Evolutionary conservation across 64 coral and sea anemone genomes (phyloP), one percentile per base, ranked within the genome.

Genomic region (Dendrophyllia cribrosa): DNA sequence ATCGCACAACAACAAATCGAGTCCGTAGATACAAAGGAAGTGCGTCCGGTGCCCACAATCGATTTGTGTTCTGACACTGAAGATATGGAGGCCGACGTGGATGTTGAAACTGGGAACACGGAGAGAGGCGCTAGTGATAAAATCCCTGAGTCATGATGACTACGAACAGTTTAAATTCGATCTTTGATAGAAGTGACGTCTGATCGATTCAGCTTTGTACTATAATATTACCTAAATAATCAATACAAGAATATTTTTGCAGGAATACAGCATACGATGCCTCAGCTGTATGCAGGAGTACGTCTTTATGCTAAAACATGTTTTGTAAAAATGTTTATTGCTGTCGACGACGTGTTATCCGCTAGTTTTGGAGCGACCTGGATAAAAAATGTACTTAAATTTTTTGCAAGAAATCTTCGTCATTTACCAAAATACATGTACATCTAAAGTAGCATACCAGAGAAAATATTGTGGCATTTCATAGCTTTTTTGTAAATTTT

Each of bases 11-110:
- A 23, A 67, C 44, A 51, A 7, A 60, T 17, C 58, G 16, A 46
- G 45, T 43, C 61, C 2, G 62, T 50, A 12, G 46, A 7, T 7
- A 56, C 53, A 56, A 6, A 56, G 53, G 53, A 7, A 44, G 43
- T 48, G 24, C 61, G 59, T 16, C 13, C 15, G n/a, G 80, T 83
- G 16, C 66, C 59, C 3, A 83, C 62, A 22, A 83, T 83, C 80
- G 80, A 83, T 83, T 66, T 83, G 62, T 83, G 80, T 22, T 83
- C 80, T 9, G 80, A 83, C 16, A 50, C 45, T 15, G 80, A 67
- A 50, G 80, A 67, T 48, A 50, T 83, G 15, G 58, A 64, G 7
- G n/a, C 43, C 34, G 80, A 83, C 10, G 44, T 66, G 22, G 80
- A 67, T 22, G 14, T 64, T 13, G 52, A 59, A 59, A 79, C 25